Base-by-base conservation (phyloP, 92 coral and sea anemone genomes). In the Ricordea florida region DNA sequence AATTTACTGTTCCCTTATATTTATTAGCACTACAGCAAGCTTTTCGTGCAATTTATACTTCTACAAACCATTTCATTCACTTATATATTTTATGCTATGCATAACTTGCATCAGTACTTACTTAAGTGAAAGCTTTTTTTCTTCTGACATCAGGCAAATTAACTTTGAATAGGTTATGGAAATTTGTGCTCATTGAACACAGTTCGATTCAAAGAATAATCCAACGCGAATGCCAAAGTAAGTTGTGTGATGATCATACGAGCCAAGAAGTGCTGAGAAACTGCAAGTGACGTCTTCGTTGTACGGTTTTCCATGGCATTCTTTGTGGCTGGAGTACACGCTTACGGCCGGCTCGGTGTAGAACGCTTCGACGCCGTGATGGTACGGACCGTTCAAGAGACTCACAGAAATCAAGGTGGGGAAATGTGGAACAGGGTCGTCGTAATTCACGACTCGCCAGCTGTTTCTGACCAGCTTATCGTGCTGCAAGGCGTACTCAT, bases 161-260 rank as follows among this genome's bases (percentile, higher is more conserved):
- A n/a, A n/a, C n/a, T n/a, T n/a, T n/a, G n/a, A n/a, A n/a, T n/a
- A n/a, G n/a, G n/a, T n/a, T n/a, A n/a, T n/a, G n/a, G n/a, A n/a
- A n/a, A n/a, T n/a, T n/a, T n/a, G 66, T 14, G 29, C 13, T 10
- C 16, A 57, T 16, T 47, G 79, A 56, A 72, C 28, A 29, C 81
- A 59, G 2, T 24, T 36, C 36, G 38, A 43, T 34, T 45, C 4
- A 46, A 66, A 66, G 47, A 65, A 66, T 13, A 61, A 40, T 20
- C 77, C 77, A 3, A 78, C 84, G 3, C 68, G 61, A 33, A 78
- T 56, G 49, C 84, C 31, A 16, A 78, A 78, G 73, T 78, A 78
- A 21, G 15, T 43, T 10, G 17, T 40, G 50, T 78, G 84, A 3
- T 21, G 31, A 15, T 56, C 10, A 26, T 66, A 9, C 1, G 57